Base-by-base conservation (phyloP, 2,113 vertebrate species). In the Spea bombifrons region DNA sequence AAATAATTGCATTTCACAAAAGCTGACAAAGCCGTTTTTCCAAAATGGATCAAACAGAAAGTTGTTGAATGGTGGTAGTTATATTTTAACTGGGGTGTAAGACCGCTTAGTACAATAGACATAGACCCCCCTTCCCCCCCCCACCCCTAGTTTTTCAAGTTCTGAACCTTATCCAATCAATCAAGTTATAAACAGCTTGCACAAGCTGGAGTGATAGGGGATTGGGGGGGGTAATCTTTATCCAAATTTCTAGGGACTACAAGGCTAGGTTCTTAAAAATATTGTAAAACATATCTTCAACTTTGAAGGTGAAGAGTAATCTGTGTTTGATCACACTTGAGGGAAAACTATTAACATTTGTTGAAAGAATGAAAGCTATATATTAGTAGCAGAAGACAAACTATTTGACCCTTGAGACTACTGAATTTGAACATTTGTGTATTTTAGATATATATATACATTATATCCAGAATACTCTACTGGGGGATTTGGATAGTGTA, bases 1-100 rank as follows among this genome's bases (percentile, higher is more conserved):
- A 71, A 84, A 76, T 87, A 86, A 88, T 83, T 86, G 85, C 87
- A 87, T 83, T 74, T 66, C 81, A 80, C 84, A 57, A 79, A 82
- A 90, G 90, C 90, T 93, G 92, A 93, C 87, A 86, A 88, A 48
- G 85, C 66, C 78, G 87, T 87, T 91, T 89, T 89, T 13, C 53
- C 30, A 59, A 73, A 80, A 92, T 90, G 82, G 88, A 92, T 90
- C 84, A 92, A 94, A 95, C 91, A 88, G 50, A 90, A 88, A 93
- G 90, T 84, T 87, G 84, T 89, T 93, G 91, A 95, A 96, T 90
- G 85, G 87, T 82, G 73, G 85, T 88, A 90, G 97, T 99, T 99
- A 99, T 88, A 96, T 88, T 96, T 99, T 99, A 99, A 99, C 97
- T 94, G 83, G 88, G 86, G 86, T 82, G 90, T 90, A 84, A 88